These are phyloP conservation scores for Phrynosoma platyrhinos DNA, from an alignment of 2,113 vertebrate species.

Conservation along the genomic window DNA sequence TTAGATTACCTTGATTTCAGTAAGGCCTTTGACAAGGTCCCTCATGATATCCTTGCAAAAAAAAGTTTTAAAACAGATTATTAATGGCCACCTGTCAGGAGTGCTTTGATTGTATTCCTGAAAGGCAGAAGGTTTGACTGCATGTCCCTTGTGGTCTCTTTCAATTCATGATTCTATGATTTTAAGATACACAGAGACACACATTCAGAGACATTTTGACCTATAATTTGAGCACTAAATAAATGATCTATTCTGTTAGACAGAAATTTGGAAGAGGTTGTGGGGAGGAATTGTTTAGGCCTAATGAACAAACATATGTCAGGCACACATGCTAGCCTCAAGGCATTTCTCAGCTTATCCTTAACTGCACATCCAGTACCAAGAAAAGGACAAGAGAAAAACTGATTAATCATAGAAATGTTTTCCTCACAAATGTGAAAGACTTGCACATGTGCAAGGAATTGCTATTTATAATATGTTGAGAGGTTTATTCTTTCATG, in stretches of 20 bases:
- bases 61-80: no score
- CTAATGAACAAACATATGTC: not conserved
- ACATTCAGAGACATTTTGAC: not conserved
- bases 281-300: not conserved
- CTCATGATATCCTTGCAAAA: no score
- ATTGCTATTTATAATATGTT: constrained; percentile 32
- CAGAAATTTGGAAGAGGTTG: not conserved
- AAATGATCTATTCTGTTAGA: not conserved
- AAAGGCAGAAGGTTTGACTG: no score
- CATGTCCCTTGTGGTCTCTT: no score
- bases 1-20: no score
- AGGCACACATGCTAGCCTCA: not conserved
- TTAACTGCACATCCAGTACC: not conserved
- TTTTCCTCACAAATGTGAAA: constrained; percentile 9
- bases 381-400: constrained; percentile 25
- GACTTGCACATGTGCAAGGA: constrained; percentile 23
- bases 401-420: not conserved
- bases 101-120: no score
- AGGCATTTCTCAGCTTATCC: constrained; percentile 13
- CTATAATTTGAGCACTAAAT: not conserved
- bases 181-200: no score
- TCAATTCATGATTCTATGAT: not conserved
- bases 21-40: no score
- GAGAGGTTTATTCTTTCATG: constrained; percentile 51
- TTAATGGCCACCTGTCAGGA: no score